These are phyloP conservation scores for Sandelia bainsii DNA, from an alignment of 2,797 vertebrate species.

Conservation along the genomic window DNA sequence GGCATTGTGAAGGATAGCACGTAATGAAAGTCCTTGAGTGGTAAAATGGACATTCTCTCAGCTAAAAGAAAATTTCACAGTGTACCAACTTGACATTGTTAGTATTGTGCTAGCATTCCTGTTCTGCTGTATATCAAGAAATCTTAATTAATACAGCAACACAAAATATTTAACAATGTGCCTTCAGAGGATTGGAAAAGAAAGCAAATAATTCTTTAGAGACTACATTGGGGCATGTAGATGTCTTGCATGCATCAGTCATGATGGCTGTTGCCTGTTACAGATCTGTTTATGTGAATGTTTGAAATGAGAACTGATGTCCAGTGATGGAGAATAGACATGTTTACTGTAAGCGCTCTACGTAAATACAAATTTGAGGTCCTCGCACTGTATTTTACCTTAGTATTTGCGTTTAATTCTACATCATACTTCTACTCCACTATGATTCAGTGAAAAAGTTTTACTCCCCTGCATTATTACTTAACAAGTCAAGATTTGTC, in stretches of 20 bases:
- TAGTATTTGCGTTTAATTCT: too few relatives aligned
- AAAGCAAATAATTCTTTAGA: neutral
- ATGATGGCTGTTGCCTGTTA: too few relatives aligned
- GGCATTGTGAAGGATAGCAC: neutral
- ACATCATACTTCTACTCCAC: too few relatives aligned
- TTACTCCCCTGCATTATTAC: neutral
- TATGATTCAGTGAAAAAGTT: too few relatives aligned
- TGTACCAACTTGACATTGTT: neutral
- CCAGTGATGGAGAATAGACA: neutral
- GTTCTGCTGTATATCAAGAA: neutral
- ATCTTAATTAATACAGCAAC: constrained; percentile 4
- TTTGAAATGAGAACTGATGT: neutral
- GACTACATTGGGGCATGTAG: neutral
- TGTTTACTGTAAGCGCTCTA: neutral
- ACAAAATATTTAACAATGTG: neutral
- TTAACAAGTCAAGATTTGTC: neutral
- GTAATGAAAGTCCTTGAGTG: neutral
- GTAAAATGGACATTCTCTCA: constrained; percentile 1
- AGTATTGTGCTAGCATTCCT: constrained; percentile 1
- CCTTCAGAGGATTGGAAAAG: neutral
- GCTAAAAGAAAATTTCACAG: neutral
- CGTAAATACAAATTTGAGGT: too few relatives aligned
- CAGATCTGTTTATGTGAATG: too few relatives aligned
- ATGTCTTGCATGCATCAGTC: constrained; percentile 13
- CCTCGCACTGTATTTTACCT: too few relatives aligned